phyloP scores from a whole-genome alignment of 2,113 vertebrate species.

The Origma solitaria region DNA sequence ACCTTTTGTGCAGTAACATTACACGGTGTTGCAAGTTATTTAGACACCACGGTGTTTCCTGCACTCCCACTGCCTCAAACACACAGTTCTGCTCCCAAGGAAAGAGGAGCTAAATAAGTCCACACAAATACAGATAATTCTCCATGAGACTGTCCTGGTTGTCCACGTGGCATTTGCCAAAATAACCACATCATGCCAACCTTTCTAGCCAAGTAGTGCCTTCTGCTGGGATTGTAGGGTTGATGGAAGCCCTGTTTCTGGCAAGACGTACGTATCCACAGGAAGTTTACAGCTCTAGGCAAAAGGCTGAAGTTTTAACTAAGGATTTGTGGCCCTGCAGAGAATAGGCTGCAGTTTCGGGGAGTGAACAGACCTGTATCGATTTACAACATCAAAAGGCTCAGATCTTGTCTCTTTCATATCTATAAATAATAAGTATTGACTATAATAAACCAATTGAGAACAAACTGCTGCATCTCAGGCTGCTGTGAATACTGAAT shows the following conservation, averaged over 20 bases:
- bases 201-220: not conserved
- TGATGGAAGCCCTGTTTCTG: not conserved
- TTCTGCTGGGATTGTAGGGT: not conserved
- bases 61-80: not conserved
- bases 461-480: not conserved
- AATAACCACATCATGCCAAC: not conserved
- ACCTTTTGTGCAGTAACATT: conserved; percentile 16
- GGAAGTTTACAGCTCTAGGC: not conserved
- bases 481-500: not conserved
- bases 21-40: not conserved
- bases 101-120: not conserved
- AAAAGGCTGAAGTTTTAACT: not conserved
- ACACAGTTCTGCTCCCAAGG: not conserved
- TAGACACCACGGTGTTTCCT: not conserved
- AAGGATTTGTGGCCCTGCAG: conserved; percentile 10
- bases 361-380: not conserved
- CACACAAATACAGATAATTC: not conserved
- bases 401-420: not conserved
- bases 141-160: not conserved
- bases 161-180: not conserved
- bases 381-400: conserved; percentile 32
- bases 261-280: not conserved
- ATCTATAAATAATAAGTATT: conserved; percentile 55
- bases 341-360: not conserved
- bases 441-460: conserved; percentile 27